Percentiles rank a stretch among this genome's conserved stretches.
Conservation (phyloP, 2,888 invertebrate species). For the Plusia festucae region DNA sequence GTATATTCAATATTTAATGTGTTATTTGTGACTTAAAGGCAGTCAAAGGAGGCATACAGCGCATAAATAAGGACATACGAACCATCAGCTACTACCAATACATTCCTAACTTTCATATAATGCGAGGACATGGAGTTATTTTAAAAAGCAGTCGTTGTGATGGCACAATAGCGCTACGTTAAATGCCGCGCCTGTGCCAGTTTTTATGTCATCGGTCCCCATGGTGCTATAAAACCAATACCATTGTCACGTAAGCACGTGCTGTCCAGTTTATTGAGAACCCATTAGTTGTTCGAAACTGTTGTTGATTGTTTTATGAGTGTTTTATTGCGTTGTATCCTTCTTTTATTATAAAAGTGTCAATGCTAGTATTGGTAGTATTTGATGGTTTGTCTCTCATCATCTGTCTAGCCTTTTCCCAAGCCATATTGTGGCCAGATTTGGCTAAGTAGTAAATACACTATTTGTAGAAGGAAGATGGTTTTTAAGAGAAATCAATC, state of each 20-base stretch:
- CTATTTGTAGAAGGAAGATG: too few species aligned
- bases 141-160: background rate
- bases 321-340: too few species aligned
- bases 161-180: conserved; percentile 33
- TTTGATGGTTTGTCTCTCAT: too few species aligned
- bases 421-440: too few species aligned
- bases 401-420: too few species aligned
- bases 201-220: conserved; percentile 42
- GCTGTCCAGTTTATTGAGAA: conserved; percentile 5
- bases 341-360: too few species aligned
- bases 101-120: background rate
- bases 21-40: background rate
- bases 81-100: background rate
- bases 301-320: background rate
- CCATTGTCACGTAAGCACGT: conserved; percentile 21
- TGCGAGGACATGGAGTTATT: background rate
- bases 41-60: background rate
- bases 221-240: conserved; percentile 27
- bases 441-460: too few species aligned
- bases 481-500: too few species aligned
- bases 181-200: conserved; percentile 19
- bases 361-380: too few species aligned
- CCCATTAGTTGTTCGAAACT: background rate
- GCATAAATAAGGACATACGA: background rate
- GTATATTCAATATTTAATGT: conserved; percentile 1